Base-by-base conservation (phyloP, 2,888 invertebrate genomes). In the Petrophora chlorosata region DNA sequence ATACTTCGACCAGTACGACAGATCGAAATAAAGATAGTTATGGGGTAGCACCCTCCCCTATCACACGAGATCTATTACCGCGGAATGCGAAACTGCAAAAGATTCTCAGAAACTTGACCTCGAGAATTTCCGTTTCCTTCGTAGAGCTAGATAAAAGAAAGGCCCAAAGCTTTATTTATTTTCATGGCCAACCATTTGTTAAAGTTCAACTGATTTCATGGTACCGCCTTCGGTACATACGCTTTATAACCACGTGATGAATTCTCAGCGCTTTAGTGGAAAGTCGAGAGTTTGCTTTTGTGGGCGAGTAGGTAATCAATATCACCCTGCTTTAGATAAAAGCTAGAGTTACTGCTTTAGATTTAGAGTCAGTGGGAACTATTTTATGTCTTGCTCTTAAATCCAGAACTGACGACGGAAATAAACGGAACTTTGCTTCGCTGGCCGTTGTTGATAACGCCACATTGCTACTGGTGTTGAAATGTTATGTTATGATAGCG, bases 81-180 rank as follows among this genome's bases (percentile, higher is more conserved):
- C 59, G 59, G 57, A 59, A 63, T 67, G 62, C 59, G 59, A 68
- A 72, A 68, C 71, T 65, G 59, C 63, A 67, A 71, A 70, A 69
- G 70, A 68, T 62, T 69, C 64, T 63, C 63, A 70, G 63, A 56
- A 70, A 70, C 70, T 75, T 75, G 73, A 71, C 71, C 77, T 62
- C 52, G 53, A 55, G 63, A 59, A 59, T 75, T 76, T 74, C 69
- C 66, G 67, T 71, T 63, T 63, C 63, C 64, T 66, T 69, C 56
- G 61, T 66, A 67, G 58, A 63, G 65, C 56, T 64, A 65, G 76
- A 78, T 78, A 78, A 76, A 74, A 74, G 67, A 63, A 62, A 66
- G 38, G 55, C 70, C 69, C 62, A 67, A 69, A 79, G 73, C 79
- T 81, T 81, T 79, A 77, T 80, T 80, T 82, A 79, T 82, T 81